Evolutionary conservation across 2,797 vertebrate genomes (phyloP).

Genomic region (Morelia viridis): DNA sequence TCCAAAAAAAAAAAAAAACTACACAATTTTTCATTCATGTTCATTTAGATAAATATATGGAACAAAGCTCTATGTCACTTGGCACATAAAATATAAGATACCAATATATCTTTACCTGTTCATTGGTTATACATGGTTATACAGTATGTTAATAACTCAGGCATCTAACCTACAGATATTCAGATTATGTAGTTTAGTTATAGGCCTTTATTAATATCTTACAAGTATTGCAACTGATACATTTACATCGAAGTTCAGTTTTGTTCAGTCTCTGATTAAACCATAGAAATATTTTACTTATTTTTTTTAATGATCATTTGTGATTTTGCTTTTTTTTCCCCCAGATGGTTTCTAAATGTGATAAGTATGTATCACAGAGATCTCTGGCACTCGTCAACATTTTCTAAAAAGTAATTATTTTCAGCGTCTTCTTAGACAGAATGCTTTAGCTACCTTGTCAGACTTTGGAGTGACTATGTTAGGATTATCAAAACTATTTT

Average conservation of each 20-base stretch:
- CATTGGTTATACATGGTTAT: neutral
- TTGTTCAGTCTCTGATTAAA: conserved; percentile 33
- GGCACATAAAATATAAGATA: neutral
- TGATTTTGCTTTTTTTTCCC: neutral
- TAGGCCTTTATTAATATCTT: conserved; percentile 4
- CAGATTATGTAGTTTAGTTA: neutral
- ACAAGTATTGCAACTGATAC: neutral
- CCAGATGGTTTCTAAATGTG: neutral
- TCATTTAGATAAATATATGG: neutral
- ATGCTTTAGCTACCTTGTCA: neutral
- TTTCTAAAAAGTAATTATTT: conserved; percentile 13
- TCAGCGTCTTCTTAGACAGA: neutral
- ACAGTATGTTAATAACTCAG: neutral
- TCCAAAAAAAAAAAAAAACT: neutral
- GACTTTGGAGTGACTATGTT: neutral
- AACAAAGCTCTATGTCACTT: neutral
- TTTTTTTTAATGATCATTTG: neutral
- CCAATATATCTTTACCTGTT: neutral
- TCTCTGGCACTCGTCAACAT: neutral
- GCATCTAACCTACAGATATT: neutral
- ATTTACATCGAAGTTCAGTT: conserved; percentile 20
- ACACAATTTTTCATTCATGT: neutral
- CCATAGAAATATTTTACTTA: neutral
- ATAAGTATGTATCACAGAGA: neutral
- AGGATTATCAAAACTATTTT: neutral